These are phyloP conservation scores for Chrysomallon squamiferum DNA, from an alignment of 1,140 invertebrate species.

Conservation along the genomic window DNA sequence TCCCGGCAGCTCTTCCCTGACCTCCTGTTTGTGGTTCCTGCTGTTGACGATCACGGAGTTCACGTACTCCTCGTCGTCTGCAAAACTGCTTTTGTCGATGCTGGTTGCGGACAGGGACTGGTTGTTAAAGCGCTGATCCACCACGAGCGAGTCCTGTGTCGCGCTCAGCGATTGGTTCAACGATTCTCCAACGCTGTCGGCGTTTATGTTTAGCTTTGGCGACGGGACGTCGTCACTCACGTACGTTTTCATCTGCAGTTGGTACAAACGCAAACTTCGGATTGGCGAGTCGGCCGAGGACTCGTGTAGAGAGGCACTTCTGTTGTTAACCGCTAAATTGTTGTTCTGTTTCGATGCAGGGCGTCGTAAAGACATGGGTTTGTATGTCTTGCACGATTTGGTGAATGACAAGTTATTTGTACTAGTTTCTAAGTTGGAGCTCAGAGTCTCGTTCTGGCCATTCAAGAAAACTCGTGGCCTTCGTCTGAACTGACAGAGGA, in stretches of 20 bases:
- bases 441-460: no score
- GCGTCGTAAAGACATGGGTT: neutral
- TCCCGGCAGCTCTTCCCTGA: neutral
- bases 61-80: constrained; percentile 12
- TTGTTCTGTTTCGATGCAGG: no score
- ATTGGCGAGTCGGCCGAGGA: constrained; percentile 3
- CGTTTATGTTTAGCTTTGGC: neutral
- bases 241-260: neutral
- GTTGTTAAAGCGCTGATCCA: neutral
- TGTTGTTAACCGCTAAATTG: neutral
- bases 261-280: constrained; percentile 5
- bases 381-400: neutral
- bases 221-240: neutral
- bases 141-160: neutral
- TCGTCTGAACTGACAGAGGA: constrained; percentile 27
- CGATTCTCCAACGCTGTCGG: neutral
- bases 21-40: constrained; percentile 4
- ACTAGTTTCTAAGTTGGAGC: no score
- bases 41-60: constrained; percentile 9
- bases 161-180: neutral
- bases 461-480: constrained; percentile 20
- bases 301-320: constrained; percentile 3
- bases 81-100: constrained; percentile 7
- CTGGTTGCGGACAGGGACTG: neutral
- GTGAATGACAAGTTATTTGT: no score